Conservation (phyloP, 2,113 vertebrate genomes). For the Mola mola region DNA sequence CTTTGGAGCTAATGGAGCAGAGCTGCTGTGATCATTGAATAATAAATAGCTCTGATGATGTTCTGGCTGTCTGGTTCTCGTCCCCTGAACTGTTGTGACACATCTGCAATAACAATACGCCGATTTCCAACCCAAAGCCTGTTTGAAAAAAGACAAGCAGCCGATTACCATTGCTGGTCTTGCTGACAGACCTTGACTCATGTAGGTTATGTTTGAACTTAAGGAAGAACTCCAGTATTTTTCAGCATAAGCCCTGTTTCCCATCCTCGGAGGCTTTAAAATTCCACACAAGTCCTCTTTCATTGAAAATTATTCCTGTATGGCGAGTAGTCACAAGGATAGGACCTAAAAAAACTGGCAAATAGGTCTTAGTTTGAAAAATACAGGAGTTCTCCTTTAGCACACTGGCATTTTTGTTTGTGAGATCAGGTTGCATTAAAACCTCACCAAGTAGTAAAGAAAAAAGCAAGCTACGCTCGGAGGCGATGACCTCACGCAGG, state of each 20-base stretch:
- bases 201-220: constrained; percentile 18
- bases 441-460: constrained; percentile 28
- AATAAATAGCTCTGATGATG: constrained; percentile 32
- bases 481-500: constrained; percentile 58
- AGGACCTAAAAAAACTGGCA: too few relatives aligned
- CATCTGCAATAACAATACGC: constrained; percentile 31
- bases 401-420: constrained; percentile 28
- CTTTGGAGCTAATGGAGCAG: background rate
- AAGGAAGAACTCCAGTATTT: too few relatives aligned
- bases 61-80: constrained; percentile 16
- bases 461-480: constrained; percentile 35
- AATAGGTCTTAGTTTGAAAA: too few relatives aligned
- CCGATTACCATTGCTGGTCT: constrained; percentile 43
- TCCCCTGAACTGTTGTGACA: constrained; percentile 46
- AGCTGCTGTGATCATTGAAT: constrained; percentile 3
- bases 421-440: constrained; percentile 48
- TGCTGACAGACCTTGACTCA: constrained; percentile 37
- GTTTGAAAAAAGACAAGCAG: constrained; percentile 47
- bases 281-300: too few relatives aligned
- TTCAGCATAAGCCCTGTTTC: too few relatives aligned
- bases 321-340: too few relatives aligned
- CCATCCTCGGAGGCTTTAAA: too few relatives aligned
- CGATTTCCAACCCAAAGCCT: constrained; percentile 31
- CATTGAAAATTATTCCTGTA: too few relatives aligned
- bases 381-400: too few relatives aligned